These are phyloP conservation scores for Laterallus jamaicensis DNA, from an alignment of 2,113 vertebrate species.

Conservation along the genomic window DNA sequence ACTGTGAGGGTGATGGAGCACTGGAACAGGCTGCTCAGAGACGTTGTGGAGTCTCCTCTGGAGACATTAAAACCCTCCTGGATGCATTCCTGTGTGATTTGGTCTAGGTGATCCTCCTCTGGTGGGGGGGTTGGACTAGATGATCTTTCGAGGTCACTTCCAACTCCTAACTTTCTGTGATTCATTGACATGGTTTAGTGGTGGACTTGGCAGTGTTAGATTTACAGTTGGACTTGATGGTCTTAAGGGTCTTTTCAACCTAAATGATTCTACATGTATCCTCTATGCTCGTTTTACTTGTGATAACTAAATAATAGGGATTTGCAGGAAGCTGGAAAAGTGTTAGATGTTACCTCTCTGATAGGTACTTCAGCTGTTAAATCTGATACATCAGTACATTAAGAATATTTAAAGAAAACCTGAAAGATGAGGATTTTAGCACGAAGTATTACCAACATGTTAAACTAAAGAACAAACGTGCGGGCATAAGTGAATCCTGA, in stretches of 20 bases:
- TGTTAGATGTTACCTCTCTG: not conserved
- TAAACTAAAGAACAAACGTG: not conserved
- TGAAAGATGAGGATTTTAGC: not conserved
- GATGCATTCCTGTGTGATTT: too few species aligned
- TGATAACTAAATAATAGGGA: not conserved
- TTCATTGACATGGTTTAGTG: not conserved
- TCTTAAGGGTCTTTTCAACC: not conserved
- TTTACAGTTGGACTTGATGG: not conserved
- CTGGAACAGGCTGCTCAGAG: too few species aligned
- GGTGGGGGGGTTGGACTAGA: too few species aligned
- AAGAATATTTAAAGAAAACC: not conserved
- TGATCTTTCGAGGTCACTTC: too few species aligned
- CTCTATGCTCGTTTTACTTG: not conserved
- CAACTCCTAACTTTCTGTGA: too few species aligned
- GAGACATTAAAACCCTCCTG: too few species aligned
- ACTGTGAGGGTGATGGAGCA: too few species aligned
- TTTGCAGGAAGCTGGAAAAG: not conserved
- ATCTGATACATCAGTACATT: not conserved
- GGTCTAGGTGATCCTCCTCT: too few species aligned
- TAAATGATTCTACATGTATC: not conserved
- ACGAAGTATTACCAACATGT: not conserved
- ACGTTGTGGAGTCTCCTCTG: too few species aligned
- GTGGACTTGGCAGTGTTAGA: not conserved
- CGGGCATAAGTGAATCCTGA: not conserved
- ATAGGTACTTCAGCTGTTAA: not conserved